phyloP scores from a whole-genome alignment of 2,797 vertebrate species.

The Botia almorhae region DNA sequence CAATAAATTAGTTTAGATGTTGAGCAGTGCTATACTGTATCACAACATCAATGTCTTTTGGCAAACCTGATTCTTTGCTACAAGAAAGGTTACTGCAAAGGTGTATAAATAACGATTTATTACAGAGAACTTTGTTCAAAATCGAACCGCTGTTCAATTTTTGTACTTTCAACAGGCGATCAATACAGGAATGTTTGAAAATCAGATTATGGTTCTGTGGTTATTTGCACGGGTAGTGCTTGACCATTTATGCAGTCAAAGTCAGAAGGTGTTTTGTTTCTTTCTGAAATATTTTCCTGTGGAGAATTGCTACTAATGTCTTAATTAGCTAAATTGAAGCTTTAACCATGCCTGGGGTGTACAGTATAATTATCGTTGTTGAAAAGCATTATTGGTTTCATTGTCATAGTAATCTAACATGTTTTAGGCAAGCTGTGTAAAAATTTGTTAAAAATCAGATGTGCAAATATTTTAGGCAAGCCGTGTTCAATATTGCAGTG shows the following conservation, averaged over 20 bases:
- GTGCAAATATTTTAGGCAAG: not conserved
- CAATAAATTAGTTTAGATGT: conserved; percentile 20
- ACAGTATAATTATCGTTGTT: not conserved
- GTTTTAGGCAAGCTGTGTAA: not conserved
- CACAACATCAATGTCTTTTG: not conserved
- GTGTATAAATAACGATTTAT: conserved; percentile 17
- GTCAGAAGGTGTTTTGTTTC: no score
- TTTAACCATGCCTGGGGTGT: not conserved
- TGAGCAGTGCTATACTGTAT: conserved; percentile 15
- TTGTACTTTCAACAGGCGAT: no score
- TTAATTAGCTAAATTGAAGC: not conserved
- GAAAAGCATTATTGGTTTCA: not conserved
- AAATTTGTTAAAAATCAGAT: no score
- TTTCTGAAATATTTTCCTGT: not conserved
- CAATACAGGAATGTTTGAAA: not conserved
- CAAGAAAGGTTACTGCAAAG: conserved; percentile 25
- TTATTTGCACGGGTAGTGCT: not conserved
- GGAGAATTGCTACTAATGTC: not conserved
- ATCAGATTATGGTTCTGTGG: not conserved
- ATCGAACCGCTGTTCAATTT: not conserved
- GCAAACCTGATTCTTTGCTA: conserved; percentile 2
- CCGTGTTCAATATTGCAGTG: conserved; percentile 14
- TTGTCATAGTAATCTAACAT: not conserved
- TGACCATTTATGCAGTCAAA: no score
- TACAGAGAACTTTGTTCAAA: not conserved